Base-by-base conservation (phyloP, 2,113 vertebrate genomes). In the Manacus vitellinus region DNA sequence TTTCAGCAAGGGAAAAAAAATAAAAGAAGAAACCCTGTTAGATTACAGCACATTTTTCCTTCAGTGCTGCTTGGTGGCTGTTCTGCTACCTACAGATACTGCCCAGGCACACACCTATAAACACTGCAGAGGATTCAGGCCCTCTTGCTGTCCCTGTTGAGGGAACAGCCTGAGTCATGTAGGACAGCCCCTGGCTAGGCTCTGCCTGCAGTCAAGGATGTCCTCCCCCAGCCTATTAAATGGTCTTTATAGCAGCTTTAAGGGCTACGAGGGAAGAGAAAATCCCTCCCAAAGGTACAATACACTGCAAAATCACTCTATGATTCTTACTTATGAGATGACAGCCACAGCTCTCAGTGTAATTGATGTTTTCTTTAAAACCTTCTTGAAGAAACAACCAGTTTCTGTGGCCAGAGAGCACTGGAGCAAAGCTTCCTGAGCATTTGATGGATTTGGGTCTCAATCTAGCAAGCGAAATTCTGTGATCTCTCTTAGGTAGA, bases 301-400 rank as follows among this genome's bases (percentile, higher is more conserved):
- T 71, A 58, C 68, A 28, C 89, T 74, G 87, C 81, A 90, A 95
- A 91, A 95, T 81, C 94, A 81, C 72, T 94, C 86, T 31, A 16
- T 96, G 92, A 85, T 92, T 95, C 87, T 91, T 80, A 70, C 72
- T 86, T 41, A 39, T 9, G 25, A 49, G 71, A 66, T 9, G 52
- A 93, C 89, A 78, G 80, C 41, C 76, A 46, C 16, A 70, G 80
- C 59, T 67, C 39, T 62, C 71, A 41, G 59, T 17, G 49, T 71
- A 93, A 89, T 21, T 84, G 65, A 91, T 89, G 61, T 55, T 95
- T 91, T 76, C 62, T 95, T 91, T 93, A 95, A 95, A 93, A 54
- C 31, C 65, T 67, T 30, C 84, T 74, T 87, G 72, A 87, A 91
- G 76, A 73, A 92, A 87, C 55, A 72, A 31, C 6, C 1, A 9